phyloP scores from a whole-genome alignment of 2,888 invertebrate species.

The Acanthoscelides obtectus region DNA sequence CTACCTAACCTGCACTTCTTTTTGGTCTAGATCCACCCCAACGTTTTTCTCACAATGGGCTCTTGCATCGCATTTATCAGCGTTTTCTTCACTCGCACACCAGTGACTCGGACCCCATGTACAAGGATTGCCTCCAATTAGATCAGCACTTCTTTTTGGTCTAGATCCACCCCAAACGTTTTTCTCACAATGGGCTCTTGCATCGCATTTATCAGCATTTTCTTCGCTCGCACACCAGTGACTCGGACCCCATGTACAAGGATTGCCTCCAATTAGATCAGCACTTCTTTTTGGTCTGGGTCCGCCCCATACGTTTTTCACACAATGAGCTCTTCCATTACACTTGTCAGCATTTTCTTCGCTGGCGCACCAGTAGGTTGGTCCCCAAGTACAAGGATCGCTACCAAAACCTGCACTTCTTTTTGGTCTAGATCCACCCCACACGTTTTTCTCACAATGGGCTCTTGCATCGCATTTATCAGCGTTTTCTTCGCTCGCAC shows the following conservation, averaged over 20 bases:
- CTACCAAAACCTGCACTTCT: neutral
- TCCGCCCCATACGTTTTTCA: neutral
- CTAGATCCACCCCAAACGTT: neutral
- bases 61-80: conserved; percentile 41
- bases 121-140: conserved; percentile 46
- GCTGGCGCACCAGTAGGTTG: neutral
- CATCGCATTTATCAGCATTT: conserved; percentile 50
- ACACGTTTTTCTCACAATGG: neutral
- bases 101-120: conserved; percentile 73
- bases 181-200: conserved; percentile 41
- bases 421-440: neutral
- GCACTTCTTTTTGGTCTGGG: conserved; percentile 26
- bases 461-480: conserved; percentile 48
- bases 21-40: neutral
- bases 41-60: neutral
- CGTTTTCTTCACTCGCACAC: conserved; percentile 56
- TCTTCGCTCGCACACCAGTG: conserved; percentile 65
- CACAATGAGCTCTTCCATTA: neutral
- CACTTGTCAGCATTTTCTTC: neutral
- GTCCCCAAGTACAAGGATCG: neutral
- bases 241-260: conserved; percentile 45
- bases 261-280: conserved; percentile 27
- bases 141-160: neutral
- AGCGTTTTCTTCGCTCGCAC: conserved; percentile 51
- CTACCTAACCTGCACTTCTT: neutral